These are phyloP conservation scores for Pachyuromys duprasi DNA, from an alignment of 2,797 vertebrate genomes.

Conservation along the genomic window DNA sequence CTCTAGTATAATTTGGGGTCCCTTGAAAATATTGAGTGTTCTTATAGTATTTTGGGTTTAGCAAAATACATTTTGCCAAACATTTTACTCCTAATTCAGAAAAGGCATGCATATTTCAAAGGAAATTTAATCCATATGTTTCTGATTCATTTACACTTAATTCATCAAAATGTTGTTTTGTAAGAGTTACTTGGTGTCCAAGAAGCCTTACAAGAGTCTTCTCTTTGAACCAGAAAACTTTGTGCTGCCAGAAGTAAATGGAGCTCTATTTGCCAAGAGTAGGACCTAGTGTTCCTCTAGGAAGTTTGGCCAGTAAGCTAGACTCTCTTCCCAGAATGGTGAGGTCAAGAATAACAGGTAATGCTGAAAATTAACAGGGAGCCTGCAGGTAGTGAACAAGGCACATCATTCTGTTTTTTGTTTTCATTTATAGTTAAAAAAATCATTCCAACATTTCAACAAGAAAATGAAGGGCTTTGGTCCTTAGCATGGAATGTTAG, in stretches of 20 bases:
- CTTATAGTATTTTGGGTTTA: constrained; percentile 78
- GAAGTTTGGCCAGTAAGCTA: constrained; percentile 59
- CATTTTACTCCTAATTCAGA: constrained; percentile 80
- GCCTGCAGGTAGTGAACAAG: background rate
- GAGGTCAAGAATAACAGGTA: constrained; percentile 69
- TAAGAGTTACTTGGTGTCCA: constrained; percentile 85
- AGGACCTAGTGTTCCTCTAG: constrained; percentile 72
- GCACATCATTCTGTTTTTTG: constrained; percentile 25
- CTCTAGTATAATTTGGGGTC: constrained; percentile 69
- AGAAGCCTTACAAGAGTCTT: constrained; percentile 82
- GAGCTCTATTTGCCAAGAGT: constrained; percentile 71
- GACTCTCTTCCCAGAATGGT: constrained; percentile 14
- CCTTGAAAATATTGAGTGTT: constrained; percentile 69
- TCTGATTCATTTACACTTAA: constrained; percentile 86
- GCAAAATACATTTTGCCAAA: constrained; percentile 82
- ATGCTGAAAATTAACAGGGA: constrained; percentile 61
- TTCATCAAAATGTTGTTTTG: constrained; percentile 86
- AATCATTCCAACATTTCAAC: constrained; percentile 71
- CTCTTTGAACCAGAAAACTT: constrained; percentile 83
- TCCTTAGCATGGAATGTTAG: constrained; percentile 76
- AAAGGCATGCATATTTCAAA: constrained; percentile 85
- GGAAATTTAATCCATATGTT: constrained; percentile 86
- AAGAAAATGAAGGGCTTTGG: constrained; percentile 75
- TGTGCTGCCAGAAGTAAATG: constrained; percentile 77
- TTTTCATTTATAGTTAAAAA: constrained; percentile 71